These are phyloP conservation scores for Leucania comma DNA, from an alignment of 2,888 invertebrate genomes.

Conservation along the genomic window DNA sequence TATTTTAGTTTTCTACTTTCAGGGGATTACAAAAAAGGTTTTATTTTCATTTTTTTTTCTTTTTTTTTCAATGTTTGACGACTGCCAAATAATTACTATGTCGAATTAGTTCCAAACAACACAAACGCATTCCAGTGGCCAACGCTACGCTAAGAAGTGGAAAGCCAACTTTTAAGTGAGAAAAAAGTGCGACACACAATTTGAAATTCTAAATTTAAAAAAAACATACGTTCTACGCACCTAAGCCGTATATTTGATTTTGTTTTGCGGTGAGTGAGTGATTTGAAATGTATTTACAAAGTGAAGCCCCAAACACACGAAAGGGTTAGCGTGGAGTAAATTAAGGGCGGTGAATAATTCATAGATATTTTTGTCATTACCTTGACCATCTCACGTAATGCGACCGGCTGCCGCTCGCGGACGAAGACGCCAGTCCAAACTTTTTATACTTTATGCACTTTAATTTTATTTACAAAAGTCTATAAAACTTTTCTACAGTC, in stretches of 20 bases:
- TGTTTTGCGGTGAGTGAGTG: slow-evolving; percentile 76
- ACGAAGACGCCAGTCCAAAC: slow-evolving; percentile 76
- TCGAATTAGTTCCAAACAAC: slow-evolving; percentile 11
- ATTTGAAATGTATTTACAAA: slow-evolving; percentile 87
- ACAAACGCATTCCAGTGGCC: slow-evolving; percentile 31
- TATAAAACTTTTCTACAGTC: slow-evolving; percentile 80
- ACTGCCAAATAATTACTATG: background rate
- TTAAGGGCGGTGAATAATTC: slow-evolving; percentile 86
- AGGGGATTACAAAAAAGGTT: no score
- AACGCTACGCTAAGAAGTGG: slow-evolving; percentile 56
- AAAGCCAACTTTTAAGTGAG: slow-evolving; percentile 60
- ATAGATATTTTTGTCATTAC: slow-evolving; percentile 84
- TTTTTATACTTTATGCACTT: slow-evolving; percentile 77
- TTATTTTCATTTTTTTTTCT: background rate
- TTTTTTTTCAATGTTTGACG: background rate
- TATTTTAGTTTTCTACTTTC: no score
- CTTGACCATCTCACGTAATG: slow-evolving; percentile 90
- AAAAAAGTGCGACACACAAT: slow-evolving; percentile 73
- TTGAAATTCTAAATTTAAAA: slow-evolving; percentile 76
- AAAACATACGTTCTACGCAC: slow-evolving; percentile 73
- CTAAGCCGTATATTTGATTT: slow-evolving; percentile 76
- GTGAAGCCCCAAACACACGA: slow-evolving; percentile 84
- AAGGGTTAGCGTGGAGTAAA: slow-evolving; percentile 87
- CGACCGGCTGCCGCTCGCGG: slow-evolving; percentile 79
- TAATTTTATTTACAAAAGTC: slow-evolving; percentile 76